Evolutionary conservation across 2,888 invertebrate species (phyloP).

Genomic region (Hipparchia semele): DNA sequence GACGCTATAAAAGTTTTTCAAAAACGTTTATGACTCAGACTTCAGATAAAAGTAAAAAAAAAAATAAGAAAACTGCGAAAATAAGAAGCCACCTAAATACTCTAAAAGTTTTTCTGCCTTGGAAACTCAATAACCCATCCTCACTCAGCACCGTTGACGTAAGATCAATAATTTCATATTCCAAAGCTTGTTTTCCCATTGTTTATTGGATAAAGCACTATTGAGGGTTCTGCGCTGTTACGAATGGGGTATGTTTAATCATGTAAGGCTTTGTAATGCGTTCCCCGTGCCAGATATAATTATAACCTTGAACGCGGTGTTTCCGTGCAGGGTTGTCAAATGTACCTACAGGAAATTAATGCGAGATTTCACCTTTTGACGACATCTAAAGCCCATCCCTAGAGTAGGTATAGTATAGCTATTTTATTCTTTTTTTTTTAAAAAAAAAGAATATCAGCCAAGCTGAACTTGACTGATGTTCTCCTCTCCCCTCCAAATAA

Average conservation of each 20-base stretch:
- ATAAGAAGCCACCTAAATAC: background rate
- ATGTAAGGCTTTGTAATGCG: constrained; percentile 31
- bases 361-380: too few species aligned
- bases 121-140: background rate
- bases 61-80: background rate
- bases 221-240: constrained; percentile 31
- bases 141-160: background rate
- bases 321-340: background rate
- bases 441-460: too few species aligned
- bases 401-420: too few species aligned
- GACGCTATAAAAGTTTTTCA: too few species aligned
- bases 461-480: too few species aligned
- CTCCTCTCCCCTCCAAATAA: too few species aligned
- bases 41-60: background rate
- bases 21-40: too few species aligned
- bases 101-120: background rate
- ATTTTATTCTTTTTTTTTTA: too few species aligned
- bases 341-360: too few species aligned
- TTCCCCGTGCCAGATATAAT: constrained; percentile 12
- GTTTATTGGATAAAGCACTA: constrained; percentile 37
- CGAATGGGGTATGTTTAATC: constrained; percentile 19
- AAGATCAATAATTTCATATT: constrained; percentile 23
- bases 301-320: background rate
- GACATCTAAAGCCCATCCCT: too few species aligned
- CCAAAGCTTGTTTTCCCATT: constrained; percentile 21